A percentile compares a stretch with the other conserved stretches of the same genome.
These are phyloP conservation scores for Sceloporus tristichus DNA, from an alignment of 2,113 vertebrate species.

Conservation along the genomic window DNA sequence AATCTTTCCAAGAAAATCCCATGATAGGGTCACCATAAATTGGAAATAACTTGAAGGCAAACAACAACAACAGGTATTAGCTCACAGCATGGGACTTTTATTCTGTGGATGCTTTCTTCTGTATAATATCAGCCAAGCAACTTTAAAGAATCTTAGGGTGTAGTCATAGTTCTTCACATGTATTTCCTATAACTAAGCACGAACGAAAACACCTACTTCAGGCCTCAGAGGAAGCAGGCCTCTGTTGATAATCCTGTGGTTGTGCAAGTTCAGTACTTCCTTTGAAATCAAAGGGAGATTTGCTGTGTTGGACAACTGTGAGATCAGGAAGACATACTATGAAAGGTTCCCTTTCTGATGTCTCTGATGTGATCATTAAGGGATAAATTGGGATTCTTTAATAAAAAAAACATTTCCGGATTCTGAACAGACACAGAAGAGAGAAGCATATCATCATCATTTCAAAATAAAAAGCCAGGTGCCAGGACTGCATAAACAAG, in stretches of 20 bases:
- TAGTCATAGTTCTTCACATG: background rate
- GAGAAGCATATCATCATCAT: constrained; percentile 20
- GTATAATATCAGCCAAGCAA: background rate
- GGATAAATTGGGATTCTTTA: constrained; percentile 36
- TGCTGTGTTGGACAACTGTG: background rate
- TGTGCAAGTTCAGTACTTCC: constrained; percentile 24
- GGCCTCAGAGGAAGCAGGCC: constrained; percentile 6
- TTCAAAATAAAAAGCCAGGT: constrained; percentile 32
- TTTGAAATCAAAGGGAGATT: constrained; percentile 42
- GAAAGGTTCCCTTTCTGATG: constrained; percentile 33
- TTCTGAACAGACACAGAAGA: constrained; percentile 21
- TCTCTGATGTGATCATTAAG: constrained; percentile 41
- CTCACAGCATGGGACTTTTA: background rate
- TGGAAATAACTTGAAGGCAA: too few species aligned
- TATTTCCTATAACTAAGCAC: background rate
- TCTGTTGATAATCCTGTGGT: constrained; percentile 10
- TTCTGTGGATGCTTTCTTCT: background rate
- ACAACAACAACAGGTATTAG: background rate
- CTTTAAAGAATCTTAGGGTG: background rate
- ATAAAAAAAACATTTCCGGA: background rate
- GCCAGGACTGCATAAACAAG: constrained; percentile 23
- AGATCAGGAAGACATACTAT: constrained; percentile 33
- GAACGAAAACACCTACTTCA: background rate
- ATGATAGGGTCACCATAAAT: too few species aligned
- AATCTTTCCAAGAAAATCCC: too few species aligned